These are phyloP conservation scores for Malacoraja senta DNA, from an alignment of 2,797 vertebrate species.

Conservation along the genomic window DNA sequence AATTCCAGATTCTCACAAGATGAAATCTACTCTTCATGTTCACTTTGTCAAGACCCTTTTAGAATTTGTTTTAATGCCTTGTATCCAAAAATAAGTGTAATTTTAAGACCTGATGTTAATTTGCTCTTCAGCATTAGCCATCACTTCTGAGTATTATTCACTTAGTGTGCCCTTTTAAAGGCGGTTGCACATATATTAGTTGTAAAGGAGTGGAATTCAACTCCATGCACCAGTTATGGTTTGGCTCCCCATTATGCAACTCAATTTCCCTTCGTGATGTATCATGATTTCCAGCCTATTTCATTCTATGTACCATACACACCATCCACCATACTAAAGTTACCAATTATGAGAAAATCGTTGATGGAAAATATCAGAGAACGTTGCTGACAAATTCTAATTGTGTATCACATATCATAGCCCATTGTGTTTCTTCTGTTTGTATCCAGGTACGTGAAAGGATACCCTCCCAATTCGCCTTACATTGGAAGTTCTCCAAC, in stretches of 20 bases:
- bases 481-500: constrained; percentile 96
- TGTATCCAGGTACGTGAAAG: constrained; percentile 78
- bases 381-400: background rate
- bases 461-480: constrained; percentile 91
- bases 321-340: background rate
- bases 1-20: too few species aligned
- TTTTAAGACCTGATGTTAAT: background rate
- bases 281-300: background rate
- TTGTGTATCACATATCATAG: background rate
- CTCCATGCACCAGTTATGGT: background rate
- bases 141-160: too few species aligned
- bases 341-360: background rate
- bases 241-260: background rate
- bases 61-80: too few species aligned
- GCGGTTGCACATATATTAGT: background rate
- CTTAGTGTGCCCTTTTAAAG: background rate
- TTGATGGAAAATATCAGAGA: background rate
- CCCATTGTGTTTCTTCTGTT: background rate
- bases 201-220: background rate
- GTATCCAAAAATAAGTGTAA: too few species aligned
- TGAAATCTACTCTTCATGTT: too few species aligned
- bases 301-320: too few species aligned
- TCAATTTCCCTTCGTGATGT: background rate
- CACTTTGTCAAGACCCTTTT: too few species aligned
- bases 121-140: background rate